phyloP scores from a whole-genome alignment of 1,140 invertebrate species.

The Apis cerana region DNA sequence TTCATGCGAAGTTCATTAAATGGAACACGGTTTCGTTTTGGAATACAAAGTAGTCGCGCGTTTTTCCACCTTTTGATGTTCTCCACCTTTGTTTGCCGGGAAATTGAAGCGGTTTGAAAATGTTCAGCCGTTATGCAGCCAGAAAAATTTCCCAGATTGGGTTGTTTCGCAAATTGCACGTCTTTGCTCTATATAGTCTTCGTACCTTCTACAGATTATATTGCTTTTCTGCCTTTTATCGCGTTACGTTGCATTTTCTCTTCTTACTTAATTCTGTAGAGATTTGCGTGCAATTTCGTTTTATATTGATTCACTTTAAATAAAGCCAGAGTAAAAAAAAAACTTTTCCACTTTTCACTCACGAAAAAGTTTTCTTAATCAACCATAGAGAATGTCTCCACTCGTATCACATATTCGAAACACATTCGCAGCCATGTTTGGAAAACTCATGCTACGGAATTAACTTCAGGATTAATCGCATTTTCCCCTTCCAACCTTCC shows the following conservation, averaged over 20 bases:
- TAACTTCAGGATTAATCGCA: neutral
- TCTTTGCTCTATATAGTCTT: neutral
- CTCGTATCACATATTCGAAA: no score
- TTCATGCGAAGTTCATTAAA: slow-evolving; percentile 11
- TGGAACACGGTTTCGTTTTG: slow-evolving; percentile 26
- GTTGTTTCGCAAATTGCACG: slow-evolving; percentile 7
- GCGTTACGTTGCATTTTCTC: neutral
- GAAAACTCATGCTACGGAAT: no score
- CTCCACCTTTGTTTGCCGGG: slow-evolving; percentile 31
- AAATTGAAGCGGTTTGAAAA: slow-evolving; percentile 30
- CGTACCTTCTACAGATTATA: neutral
- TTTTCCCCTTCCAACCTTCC: neutral
- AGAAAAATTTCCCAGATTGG: slow-evolving; percentile 12
- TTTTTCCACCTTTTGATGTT: slow-evolving; percentile 41
- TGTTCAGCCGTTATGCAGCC: slow-evolving; percentile 4
- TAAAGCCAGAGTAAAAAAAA: no score
- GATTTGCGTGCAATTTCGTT: neutral
- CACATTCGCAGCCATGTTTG: no score
- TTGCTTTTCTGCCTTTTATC: neutral
- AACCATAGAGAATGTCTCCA: no score
- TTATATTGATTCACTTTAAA: no score
- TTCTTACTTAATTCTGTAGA: neutral
- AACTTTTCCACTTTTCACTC: no score
- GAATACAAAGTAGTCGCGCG: neutral
- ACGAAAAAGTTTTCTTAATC: no score